A percentile compares a stretch with the other conserved stretches of the same genome.
These are phyloP conservation scores for Chionis minor DNA, from an alignment of 2,113 vertebrate species.

Conservation along the genomic window DNA sequence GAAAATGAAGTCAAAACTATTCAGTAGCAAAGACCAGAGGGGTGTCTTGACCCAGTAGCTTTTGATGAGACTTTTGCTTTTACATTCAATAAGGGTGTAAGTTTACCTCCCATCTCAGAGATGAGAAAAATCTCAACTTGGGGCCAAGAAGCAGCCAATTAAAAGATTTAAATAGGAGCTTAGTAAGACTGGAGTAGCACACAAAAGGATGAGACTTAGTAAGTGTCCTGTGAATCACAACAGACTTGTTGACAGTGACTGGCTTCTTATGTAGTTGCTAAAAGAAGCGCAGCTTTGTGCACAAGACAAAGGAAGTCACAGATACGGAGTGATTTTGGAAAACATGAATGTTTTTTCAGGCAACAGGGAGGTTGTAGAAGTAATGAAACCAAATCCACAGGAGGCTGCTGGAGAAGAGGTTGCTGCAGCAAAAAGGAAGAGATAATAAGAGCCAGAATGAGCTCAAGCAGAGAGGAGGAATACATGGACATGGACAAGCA, in stretches of 20 bases:
- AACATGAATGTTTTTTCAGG: background rate
- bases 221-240: background rate
- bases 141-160: background rate
- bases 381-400: background rate
- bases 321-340: background rate
- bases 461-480: background rate
- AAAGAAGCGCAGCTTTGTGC: background rate
- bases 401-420: background rate
- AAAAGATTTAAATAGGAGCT: background rate
- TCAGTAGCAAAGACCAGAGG: background rate
- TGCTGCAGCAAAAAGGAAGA: background rate
- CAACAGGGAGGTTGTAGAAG: background rate
- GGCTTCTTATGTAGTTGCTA: background rate
- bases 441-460: background rate
- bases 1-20: background rate
- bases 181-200: background rate
- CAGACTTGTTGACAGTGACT: background rate
- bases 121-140: background rate
- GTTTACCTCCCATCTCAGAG: background rate
- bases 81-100: background rate
- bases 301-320: background rate
- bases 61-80: background rate
- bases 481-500: background rate
- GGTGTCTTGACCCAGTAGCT: background rate
- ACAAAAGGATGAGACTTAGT: background rate